Base-by-base conservation (phyloP, 2,797 vertebrate genomes). In the Sebastes goodei region DNA sequence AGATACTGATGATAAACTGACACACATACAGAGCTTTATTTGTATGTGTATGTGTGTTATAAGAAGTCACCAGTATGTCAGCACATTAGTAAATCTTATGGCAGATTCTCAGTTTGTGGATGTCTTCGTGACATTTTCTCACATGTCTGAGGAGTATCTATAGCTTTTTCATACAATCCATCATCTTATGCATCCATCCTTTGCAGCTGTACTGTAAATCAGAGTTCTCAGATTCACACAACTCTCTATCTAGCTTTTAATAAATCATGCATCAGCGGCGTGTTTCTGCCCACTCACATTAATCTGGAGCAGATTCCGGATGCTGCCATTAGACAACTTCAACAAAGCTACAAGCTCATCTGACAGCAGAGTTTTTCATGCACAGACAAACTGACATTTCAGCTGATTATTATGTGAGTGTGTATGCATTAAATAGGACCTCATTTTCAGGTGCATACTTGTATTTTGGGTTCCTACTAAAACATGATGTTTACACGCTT, bases 101-200 rank as follows among this genome's bases (percentile, higher is more conserved):
- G 42, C 67, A 82, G 63, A 86, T 78, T 84, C 55, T 75, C 14
- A 62, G 64, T 85, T 70, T 78, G 70, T 84, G 59, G 67, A 84
- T 80, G 66, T 86, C n/a, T 71, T 9, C 25, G 35, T 88, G 81
- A 76, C 73, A 88, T 82, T 81, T 91, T 93, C 87, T 93, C 90
- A 91, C 84, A 76, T 88, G 53, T 74, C 78, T 10, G 14, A 79
- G 29, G 35, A 64, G 74, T 69, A 59, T 90, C 84, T 90, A 91
- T 90, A 91, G 60, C 62, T 68, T 59, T 52, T 52, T 74, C 64
- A 46, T 77, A 66, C 55, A 72, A 76, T 84, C 78, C 53, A 67
- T 82, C 79, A 80, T 76, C 46, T 86, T 46, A 46, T 46, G 38
- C 38, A 46, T 46, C 0, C 38, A 46, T 77, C 53, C 30, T 86